phyloP scores from a whole-genome alignment of 2,888 invertebrate species.

The Arctia plantaginis region DNA sequence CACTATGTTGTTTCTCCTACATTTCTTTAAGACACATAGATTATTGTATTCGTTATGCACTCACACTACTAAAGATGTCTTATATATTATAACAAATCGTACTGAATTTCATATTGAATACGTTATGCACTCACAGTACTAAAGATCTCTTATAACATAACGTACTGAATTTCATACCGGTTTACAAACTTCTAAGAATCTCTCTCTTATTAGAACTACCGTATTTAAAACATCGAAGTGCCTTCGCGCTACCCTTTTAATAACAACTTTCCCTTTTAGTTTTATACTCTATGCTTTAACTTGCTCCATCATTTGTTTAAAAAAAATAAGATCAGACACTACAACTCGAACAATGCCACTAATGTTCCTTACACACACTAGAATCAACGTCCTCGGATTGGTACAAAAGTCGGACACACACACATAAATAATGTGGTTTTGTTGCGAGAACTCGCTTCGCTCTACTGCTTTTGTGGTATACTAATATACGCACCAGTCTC shows the following conservation, averaged over 20 bases:
- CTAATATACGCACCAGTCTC: slow-evolving; percentile 63
- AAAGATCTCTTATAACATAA: slow-evolving; percentile 4
- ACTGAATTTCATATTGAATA: slow-evolving; percentile 14
- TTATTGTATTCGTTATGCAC: not conserved
- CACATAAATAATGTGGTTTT: slow-evolving; percentile 67
- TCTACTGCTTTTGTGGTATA: slow-evolving; percentile 71
- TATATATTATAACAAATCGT: slow-evolving; percentile 16
- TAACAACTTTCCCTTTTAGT: slow-evolving; percentile 44
- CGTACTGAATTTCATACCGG: slow-evolving; percentile 23
- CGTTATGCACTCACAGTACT: not conserved
- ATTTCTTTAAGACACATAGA: not conserved
- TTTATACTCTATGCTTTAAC: slow-evolving; percentile 15
- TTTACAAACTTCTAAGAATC: slow-evolving; percentile 21
- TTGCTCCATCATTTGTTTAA: slow-evolving; percentile 27
- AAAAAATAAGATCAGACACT: slow-evolving; percentile 45
- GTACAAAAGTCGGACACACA: slow-evolving; percentile 66
- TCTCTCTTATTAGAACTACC: slow-evolving; percentile 21
- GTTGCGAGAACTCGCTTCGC: slow-evolving; percentile 71
- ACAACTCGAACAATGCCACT: slow-evolving; percentile 64
- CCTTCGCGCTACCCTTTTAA: slow-evolving; percentile 16
- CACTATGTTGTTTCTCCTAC: not conserved
- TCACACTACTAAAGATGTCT: no score
- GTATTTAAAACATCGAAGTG: slow-evolving; percentile 28
- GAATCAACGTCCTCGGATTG: slow-evolving; percentile 54
- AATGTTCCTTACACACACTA: slow-evolving; percentile 57